Evolutionary conservation across 2,113 vertebrate genomes (phyloP).

Genomic region (Stomatorhinus ivindoensis): DNA sequence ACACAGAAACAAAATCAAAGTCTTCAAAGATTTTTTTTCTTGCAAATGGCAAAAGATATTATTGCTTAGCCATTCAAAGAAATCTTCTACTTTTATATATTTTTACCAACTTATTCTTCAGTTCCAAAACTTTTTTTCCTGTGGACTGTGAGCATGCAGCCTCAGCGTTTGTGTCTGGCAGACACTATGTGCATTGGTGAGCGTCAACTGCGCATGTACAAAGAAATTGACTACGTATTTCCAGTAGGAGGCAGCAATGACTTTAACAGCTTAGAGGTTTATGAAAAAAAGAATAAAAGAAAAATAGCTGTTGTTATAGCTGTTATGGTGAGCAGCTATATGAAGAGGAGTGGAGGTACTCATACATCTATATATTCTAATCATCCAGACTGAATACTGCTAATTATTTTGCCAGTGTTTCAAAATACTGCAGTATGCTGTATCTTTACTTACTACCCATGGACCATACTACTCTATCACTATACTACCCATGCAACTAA

Average conservation of each 20-base stretch:
- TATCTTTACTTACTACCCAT: not conserved
- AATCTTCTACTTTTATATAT: conserved; percentile 8
- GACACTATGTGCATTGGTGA: not conserved
- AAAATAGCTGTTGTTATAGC: not conserved
- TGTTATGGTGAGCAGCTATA: not conserved
- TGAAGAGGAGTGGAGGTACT: not conserved
- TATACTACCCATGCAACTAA: not conserved
- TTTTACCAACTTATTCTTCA: conserved; percentile 5
- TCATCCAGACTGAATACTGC: not conserved
- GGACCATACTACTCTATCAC: too few species aligned
- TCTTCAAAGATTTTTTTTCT: conserved; percentile 20
- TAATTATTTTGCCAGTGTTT: not conserved
- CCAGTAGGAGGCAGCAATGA: not conserved
- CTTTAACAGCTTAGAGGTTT: not conserved
- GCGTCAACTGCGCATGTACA: not conserved
- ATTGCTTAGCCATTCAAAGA: conserved; percentile 15
- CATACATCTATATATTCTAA: not conserved
- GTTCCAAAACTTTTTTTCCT: conserved; percentile 35
- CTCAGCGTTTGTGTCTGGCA: not conserved
- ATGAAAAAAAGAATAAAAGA: not conserved
- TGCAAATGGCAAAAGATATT: conserved; percentile 20
- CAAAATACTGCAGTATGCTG: not conserved
- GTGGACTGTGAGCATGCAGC: not conserved
- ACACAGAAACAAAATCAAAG: conserved; percentile 17
- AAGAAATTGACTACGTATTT: not conserved